phyloP scores from a whole-genome alignment of 2,888 invertebrate genomes.

The Liopterus haemorrhoidalis region DNA sequence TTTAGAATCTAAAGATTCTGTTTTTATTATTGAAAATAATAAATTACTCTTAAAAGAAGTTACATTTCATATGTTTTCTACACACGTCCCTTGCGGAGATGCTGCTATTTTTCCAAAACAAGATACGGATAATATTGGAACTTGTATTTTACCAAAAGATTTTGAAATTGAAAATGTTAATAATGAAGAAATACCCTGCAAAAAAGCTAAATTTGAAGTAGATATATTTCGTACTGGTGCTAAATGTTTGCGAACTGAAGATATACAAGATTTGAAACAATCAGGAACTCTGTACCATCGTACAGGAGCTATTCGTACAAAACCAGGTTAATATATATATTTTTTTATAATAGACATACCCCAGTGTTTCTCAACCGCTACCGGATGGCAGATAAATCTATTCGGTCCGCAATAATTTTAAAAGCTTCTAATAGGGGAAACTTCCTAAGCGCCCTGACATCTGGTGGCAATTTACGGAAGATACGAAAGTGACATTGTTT shows the following conservation, averaged over 20 bases:
- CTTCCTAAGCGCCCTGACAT: too few species aligned
- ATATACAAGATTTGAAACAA: slow-evolving; percentile 53
- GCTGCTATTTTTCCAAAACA: slow-evolving; percentile 73
- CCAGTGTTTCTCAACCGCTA: too few species aligned
- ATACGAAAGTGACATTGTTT: too few species aligned
- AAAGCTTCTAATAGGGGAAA: too few species aligned
- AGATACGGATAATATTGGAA: slow-evolving; percentile 37
- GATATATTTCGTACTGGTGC: slow-evolving; percentile 80
- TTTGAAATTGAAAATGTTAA: slow-evolving; percentile 27
- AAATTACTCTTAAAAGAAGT: slow-evolving; percentile 53
- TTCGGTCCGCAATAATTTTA: too few species aligned
- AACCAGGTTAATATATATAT: slow-evolving; percentile 72
- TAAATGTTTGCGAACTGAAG: slow-evolving; percentile 60
- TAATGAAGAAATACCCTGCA: slow-evolving; percentile 12
- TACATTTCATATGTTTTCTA: slow-evolving; percentile 77
- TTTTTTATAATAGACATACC: too few species aligned
- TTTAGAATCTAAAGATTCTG: slow-evolving; percentile 37
- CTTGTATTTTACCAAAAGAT: slow-evolving; percentile 20
- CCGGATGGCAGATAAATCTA: too few species aligned
- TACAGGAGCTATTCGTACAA: slow-evolving; percentile 69
- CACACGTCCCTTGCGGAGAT: slow-evolving; percentile 90
- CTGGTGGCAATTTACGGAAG: too few species aligned
- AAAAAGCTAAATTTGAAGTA: slow-evolving; percentile 35
- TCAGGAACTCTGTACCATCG: slow-evolving; percentile 61
- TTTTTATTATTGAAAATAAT: slow-evolving; percentile 42